Percentiles rank a stretch among this genome's conserved stretches.
phyloP scores from a whole-genome alignment of 1,140 invertebrate genomes.

The Drosophila insularis region DNA sequence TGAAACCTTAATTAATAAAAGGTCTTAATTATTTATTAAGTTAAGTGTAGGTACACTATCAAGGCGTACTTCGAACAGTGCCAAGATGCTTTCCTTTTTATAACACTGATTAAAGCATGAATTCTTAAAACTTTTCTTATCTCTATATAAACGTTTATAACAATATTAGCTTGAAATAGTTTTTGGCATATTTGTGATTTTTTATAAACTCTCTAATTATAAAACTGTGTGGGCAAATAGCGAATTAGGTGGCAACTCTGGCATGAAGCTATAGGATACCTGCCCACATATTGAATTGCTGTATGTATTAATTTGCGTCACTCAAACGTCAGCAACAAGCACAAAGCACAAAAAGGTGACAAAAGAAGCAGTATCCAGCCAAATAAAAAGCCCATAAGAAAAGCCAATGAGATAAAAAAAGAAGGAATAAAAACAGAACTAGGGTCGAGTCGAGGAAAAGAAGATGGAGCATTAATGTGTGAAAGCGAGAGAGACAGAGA shows the following conservation, averaged over 20 bases:
- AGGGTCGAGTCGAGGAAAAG: background rate
- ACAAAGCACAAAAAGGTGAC: slow-evolving; percentile 60
- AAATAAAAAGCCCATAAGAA: slow-evolving; percentile 34
- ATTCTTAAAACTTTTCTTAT: no score
- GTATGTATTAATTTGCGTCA: slow-evolving; percentile 72
- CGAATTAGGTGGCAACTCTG: slow-evolving; percentile 21
- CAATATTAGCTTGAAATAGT: no score
- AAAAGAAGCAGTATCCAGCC: slow-evolving; percentile 42
- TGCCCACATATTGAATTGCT: slow-evolving; percentile 37
- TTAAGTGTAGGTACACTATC: no score
- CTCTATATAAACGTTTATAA: no score
- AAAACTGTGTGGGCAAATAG: background rate
- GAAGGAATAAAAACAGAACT: slow-evolving; percentile 16
- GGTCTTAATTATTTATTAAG: no score
- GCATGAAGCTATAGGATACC: slow-evolving; percentile 9
- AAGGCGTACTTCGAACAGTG: no score
- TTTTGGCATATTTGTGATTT: background rate
- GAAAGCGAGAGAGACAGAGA: background rate
- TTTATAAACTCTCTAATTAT: background rate
- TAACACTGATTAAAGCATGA: no score
- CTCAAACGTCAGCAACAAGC: slow-evolving; percentile 54
- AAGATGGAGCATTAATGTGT: no score
- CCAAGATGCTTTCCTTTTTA: no score
- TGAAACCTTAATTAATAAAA: no score
- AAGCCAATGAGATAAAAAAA: slow-evolving; percentile 47